Conservation (phyloP, 2,797 vertebrate species). For the Rhabdomys pumilio region DNA sequence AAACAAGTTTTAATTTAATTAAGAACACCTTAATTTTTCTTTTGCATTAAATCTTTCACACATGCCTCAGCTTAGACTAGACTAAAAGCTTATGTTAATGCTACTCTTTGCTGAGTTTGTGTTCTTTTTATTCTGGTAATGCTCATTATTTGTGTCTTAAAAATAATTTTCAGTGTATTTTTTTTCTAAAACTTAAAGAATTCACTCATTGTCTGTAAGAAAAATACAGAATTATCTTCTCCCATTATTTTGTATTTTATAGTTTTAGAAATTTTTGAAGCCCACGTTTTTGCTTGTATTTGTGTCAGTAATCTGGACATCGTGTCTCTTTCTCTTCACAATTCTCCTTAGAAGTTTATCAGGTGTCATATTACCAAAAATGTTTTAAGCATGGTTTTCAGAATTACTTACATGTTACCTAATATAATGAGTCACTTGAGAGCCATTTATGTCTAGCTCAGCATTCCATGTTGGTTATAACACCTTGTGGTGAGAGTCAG, state of each 20-base stretch:
- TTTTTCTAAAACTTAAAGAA: constrained; percentile 3
- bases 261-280: not conserved
- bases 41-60: constrained; percentile 2
- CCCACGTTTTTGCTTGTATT: not conserved
- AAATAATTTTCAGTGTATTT: not conserved
- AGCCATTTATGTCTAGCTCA: not conserved
- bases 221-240: not conserved
- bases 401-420: not conserved
- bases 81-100: not conserved
- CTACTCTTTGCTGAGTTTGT: not conserved
- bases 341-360: not conserved
- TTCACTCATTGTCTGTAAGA: not conserved
- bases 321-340: not conserved
- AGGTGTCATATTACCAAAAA: not conserved
- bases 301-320: not conserved
- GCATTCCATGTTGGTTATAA: not conserved
- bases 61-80: not conserved
- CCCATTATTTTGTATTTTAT: not conserved
- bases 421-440: not conserved
- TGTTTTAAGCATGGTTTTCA: not conserved
- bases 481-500: rapidly evolving
- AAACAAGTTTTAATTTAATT: not conserved
- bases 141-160: not conserved
- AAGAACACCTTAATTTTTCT: not conserved
- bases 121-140: not conserved